Evolutionary conservation across 2,797 vertebrate genomes (phyloP).

Genomic region (Pachyuromys duprasi): DNA sequence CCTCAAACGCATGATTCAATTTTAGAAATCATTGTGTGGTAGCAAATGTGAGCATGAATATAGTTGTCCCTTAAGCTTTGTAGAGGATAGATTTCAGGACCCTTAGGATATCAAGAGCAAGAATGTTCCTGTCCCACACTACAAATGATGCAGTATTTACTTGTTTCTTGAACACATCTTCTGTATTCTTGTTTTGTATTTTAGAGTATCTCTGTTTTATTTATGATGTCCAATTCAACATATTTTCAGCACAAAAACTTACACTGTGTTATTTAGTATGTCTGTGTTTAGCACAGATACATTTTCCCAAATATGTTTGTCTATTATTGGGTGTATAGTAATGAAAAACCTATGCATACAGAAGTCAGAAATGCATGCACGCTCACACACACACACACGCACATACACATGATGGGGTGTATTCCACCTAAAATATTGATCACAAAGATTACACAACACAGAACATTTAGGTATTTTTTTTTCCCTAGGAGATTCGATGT

Average conservation of each 20-base stretch:
- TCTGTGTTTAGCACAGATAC: not conserved
- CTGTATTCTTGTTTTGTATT: not conserved
- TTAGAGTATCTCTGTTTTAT: not conserved
- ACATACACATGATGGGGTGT: not conserved
- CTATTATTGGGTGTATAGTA: not conserved
- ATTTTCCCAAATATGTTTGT: not conserved
- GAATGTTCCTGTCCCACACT: not conserved
- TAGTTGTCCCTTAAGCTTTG: not conserved
- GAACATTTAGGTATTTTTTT: not conserved
- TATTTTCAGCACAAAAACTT: not conserved
- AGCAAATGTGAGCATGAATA: not conserved
- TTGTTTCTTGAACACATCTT: not conserved
- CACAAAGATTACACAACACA: not conserved
- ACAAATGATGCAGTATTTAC: not conserved
- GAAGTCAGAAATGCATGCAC: not conserved
- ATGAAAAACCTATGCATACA: not conserved
- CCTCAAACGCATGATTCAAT: not conserved
- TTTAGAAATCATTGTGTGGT: not conserved
- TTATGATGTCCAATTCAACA: not conserved
- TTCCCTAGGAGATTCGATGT: slow-evolving; percentile 15
- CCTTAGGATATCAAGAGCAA: not conserved
- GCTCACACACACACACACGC: not conserved
- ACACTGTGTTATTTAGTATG: not conserved
- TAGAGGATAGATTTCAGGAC: not conserved
- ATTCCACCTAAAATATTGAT: not conserved